Percentiles rank a stretch among this genome's conserved stretches.
Evolutionary conservation across 2,888 invertebrate genomes (phyloP).

Genomic region (Orthonychiurus folsomi): DNA sequence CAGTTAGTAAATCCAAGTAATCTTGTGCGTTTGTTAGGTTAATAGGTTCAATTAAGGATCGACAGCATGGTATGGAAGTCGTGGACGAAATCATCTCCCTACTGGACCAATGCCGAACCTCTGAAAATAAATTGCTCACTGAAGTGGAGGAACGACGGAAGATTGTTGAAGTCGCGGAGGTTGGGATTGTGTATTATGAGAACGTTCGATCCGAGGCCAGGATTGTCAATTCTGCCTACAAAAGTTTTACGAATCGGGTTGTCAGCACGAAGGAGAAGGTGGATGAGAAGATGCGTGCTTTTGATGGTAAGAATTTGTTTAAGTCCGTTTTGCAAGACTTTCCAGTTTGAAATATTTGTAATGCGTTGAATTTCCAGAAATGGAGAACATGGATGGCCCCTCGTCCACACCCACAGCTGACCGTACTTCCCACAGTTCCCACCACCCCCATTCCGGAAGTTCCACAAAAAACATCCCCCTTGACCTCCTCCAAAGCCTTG

Average conservation of each 20-base stretch:
- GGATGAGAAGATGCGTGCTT: constrained; percentile 65
- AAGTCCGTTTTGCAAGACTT: too few relatives aligned
- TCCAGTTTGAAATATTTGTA: too few relatives aligned
- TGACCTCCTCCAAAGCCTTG: too few relatives aligned
- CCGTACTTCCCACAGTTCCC: not conserved
- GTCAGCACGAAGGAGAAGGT: constrained; percentile 74
- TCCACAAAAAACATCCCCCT: too few relatives aligned
- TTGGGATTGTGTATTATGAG: constrained; percentile 38
- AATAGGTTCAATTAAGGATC: constrained; percentile 34
- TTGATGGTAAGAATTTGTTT: constrained; percentile 51
- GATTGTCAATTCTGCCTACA: constrained; percentile 58
- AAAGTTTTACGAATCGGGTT: constrained; percentile 82
- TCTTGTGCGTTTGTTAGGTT: constrained; percentile 18
- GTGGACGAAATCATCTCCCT: constrained; percentile 34
- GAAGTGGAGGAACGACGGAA: constrained; percentile 39
- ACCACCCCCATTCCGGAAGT: not conserved
- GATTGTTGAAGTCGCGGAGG: constrained; percentile 37
- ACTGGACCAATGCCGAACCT: constrained; percentile 30
- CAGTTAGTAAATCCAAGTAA: not conserved
- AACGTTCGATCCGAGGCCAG: constrained; percentile 38
- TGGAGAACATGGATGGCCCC: constrained; percentile 29
- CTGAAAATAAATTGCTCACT: constrained; percentile 31
- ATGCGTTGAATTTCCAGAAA: too few relatives aligned
- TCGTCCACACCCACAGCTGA: not conserved
- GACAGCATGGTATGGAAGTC: constrained; percentile 37